phyloP scores from a whole-genome alignment of 1,140 invertebrate genomes.

The Drosophila bocki region DNA sequence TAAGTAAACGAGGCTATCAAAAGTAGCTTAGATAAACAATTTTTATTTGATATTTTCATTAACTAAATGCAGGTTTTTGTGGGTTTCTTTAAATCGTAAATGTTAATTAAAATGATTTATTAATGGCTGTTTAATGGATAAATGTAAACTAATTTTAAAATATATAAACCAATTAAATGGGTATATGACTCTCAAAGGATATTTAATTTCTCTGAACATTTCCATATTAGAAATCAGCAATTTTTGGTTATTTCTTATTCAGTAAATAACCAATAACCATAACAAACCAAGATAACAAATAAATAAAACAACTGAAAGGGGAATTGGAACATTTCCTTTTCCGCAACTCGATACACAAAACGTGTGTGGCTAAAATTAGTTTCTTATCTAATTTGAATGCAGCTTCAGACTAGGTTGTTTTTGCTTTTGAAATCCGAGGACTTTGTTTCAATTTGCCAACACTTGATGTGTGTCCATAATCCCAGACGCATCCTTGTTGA shows the following conservation, averaged over 20 bases:
- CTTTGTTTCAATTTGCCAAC: constrained; percentile 51
- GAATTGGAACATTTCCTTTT: neutral
- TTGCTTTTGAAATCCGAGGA: constrained; percentile 9
- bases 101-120: neutral
- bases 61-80: neutral
- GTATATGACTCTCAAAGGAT: too few relatives aligned
- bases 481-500: constrained; percentile 26
- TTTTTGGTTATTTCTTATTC: neutral
- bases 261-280: neutral
- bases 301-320: neutral
- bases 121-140: neutral
- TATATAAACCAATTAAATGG: neutral
- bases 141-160: neutral
- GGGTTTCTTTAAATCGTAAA: neutral
- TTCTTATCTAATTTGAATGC: constrained; percentile 33
- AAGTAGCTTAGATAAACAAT: neutral
- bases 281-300: neutral
- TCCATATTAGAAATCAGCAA: neutral
- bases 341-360: neutral
- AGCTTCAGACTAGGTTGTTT: neutral
- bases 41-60: neutral
- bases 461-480: constrained; percentile 33
- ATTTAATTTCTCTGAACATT: neutral
- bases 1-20: neutral
- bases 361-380: constrained; percentile 24